Base-by-base conservation (phyloP, 2,797 vertebrate species). In the Cryptoprocta ferox region DNA sequence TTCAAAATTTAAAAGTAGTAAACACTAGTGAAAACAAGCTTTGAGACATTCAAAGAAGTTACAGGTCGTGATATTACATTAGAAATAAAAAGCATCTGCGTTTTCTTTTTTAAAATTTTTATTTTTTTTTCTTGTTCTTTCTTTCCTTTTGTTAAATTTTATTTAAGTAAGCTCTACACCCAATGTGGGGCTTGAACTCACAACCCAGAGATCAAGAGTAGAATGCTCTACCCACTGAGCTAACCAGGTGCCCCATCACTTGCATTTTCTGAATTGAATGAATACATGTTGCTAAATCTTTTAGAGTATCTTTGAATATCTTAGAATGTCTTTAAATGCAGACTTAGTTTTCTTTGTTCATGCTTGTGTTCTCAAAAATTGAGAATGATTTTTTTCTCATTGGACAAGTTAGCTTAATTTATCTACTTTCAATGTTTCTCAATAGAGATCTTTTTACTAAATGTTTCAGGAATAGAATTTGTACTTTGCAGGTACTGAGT, bases 1-100 rank as follows among this genome's bases (percentile, higher is more conserved):
- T 91, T 94, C 81, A 84, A 79, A 63, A 21, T 89, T 75, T 32
- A 28, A 91, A 94, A 95, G 39, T 37, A 53, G 71, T 82, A 96
- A 95, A 89, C 66, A 6, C 83, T 91, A 53, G 30, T 73, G 42
- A 78, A 96, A 90, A 78, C 16, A 63, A 91, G n/a, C 18, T 96
- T 90, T 63, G 24, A 48, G 79, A 66, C 53, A 87, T 16, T 91
- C 45, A 93, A 73, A 15, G n/a, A 94, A 89, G 39, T 80, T 50
- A 66, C 8, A 79, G 50, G 56, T 82, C 68, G 50, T 63, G 21
- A 56, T 91, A 90, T 92, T 86, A 93, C 66, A 63, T 35, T 39
- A 70, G 28, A 48, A 65, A 78, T 48, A 71, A 61, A 37, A 21
- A 76, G 39, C 53, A 70, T 92, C 45, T 91, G 61, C 6, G 73